Base-by-base conservation (phyloP, 2,797 vertebrate species). In the Malurus splendens region DNA sequence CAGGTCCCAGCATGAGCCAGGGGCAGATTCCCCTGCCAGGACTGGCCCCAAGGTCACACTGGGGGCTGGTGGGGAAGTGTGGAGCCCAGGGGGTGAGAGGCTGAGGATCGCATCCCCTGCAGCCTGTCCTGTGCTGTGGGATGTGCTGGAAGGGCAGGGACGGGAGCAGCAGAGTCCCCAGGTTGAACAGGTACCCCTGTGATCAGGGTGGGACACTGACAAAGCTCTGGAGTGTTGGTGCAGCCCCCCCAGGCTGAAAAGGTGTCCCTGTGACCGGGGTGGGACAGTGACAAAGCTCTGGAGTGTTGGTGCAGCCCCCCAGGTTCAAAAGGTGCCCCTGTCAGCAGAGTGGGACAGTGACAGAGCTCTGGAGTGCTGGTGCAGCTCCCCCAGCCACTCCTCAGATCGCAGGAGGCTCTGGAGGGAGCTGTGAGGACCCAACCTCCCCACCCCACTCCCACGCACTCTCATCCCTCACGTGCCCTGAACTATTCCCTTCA, bases 21-120 rank as follows among this genome's bases (percentile, higher is more conserved):
- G 55, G 76, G 38, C 64, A 68, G 76, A 13, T 5, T 14, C 15
- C 24, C 19, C 4, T 2, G 2, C 30, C 61, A 83, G 62, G 51
- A 80, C 18, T 1, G 7, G 24, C 30, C 80, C 56, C 7, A 3
- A n/a, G 30, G 14, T 61, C 42, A 22, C 0, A 0, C 0, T 44
- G 30, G 12, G 32, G 61, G 36, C 22, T 22, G 10, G 10, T 7
- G 32, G 24, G 48, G 30, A 10, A 38, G 61, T 0, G 0, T 7
- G 59, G 51, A 42, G 25, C 30, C 47, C 8, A 7, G 7, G 47
- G 74, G 51, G 23, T 1, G 9, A 67, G 52, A 0, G 6, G 66
- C 57, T 23, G 78, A 65, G 59, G 42, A 50, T 38, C 27, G 54
- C 30, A 6, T 7, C 38, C 2, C 39, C 51, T 20, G 25, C 67